Base-by-base conservation (phyloP, 2,113 vertebrate species). In the Bubo blakistoni region DNA sequence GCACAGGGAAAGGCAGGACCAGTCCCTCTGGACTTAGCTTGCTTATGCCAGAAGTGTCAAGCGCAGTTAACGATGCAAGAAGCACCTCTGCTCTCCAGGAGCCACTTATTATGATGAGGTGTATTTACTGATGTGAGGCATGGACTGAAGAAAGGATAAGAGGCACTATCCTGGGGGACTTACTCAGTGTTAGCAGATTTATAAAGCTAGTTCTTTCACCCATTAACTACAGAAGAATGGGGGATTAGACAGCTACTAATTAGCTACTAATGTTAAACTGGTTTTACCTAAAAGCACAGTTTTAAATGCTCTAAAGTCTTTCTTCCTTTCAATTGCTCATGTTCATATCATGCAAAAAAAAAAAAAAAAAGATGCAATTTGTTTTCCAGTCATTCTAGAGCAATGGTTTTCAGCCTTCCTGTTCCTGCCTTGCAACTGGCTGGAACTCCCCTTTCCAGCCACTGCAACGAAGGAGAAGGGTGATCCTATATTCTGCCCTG, bases 11-110 rank as follows among this genome's bases (percentile, higher is more conserved):
- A 96, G 66, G 74, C 81, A 96, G 87, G 71, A 88, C 44, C 15
- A 52, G 93, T 91, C 87, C 92, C 94, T 82, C 81, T 51, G 81
- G 92, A 77, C 58, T 90, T 19, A 10, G 40, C 78, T 61, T 79
- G 81, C 92, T 85, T 93, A 69, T 38, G 81, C 78, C 81, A 85
- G 30, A 80, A 96, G 87, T 70, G 87, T 87, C 76, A 90, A 94
- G 74, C 6, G 8, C 70, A 95, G 81, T 82, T 97, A 95, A 95
- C 80, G 93, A 96, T 90, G 93, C 92, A 82, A 82, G 87, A 77
- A 93, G 85, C 92, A 96, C 96, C 96, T 96, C 26, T 96, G 85
- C 85, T 95, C 96, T 82, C 87, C 81, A 49, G 80, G 62, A 95
- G 81, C 84, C 3, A 11, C 91, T 94, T 82, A 80, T 13, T 44